Conservation (phyloP, 2,797 vertebrate genomes). For the Pangasius sanitwongsei region DNA sequence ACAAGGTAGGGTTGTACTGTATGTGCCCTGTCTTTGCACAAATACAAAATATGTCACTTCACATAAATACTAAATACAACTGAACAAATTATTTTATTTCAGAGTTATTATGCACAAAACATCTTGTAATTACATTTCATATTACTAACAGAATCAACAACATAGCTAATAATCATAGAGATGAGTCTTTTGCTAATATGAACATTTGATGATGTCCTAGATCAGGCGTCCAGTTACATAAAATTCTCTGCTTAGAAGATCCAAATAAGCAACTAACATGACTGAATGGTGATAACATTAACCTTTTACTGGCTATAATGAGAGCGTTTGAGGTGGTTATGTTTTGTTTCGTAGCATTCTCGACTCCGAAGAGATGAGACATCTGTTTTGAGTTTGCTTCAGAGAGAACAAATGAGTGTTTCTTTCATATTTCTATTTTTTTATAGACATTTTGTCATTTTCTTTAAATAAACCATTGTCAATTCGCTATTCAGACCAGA, state of each 20-base stretch:
- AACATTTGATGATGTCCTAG: background rate
- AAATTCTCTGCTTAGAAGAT: background rate
- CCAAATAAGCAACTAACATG: too few species aligned
- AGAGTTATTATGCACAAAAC: background rate
- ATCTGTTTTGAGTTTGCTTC: background rate
- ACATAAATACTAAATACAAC: background rate
- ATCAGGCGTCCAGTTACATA: background rate
- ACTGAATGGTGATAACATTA: background rate
- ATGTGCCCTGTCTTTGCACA: background rate
- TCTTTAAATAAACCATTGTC: background rate
- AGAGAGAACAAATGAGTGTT: background rate
- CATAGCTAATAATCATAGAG: background rate
- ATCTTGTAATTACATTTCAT: background rate
- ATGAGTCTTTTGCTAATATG: background rate
- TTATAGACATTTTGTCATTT: background rate
- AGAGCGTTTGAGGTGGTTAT: background rate
- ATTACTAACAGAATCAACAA: background rate
- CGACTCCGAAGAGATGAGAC: background rate
- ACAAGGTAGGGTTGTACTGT: background rate
- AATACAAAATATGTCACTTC: background rate
- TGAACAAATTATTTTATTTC: background rate
- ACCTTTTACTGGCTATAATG: background rate
- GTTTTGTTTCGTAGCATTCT: background rate
- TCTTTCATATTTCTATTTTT: background rate
- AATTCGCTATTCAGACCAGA: background rate